These are phyloP conservation scores for Leptinotarsa peninsularis DNA, from an alignment of 2,888 invertebrate species.

Conservation along the genomic window DNA sequence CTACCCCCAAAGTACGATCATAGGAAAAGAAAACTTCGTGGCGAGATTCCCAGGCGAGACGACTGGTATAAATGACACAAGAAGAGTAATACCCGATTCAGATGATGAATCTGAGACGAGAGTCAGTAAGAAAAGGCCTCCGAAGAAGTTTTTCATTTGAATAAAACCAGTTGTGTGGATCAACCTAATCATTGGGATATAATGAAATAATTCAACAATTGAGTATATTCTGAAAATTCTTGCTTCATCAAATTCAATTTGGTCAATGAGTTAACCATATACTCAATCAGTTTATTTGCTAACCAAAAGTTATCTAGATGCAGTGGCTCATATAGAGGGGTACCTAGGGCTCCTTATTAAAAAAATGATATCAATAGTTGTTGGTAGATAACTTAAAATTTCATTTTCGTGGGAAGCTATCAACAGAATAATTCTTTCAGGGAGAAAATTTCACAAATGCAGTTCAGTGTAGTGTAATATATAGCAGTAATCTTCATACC, in stretches of 20 bases:
- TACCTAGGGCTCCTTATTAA: no score
- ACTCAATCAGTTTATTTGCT: no score
- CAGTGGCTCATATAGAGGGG: no score
- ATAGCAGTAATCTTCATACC: no score
- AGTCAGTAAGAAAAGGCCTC: slow-evolving; percentile 27
- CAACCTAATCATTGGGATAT: neutral
- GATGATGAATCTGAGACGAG: slow-evolving; percentile 38
- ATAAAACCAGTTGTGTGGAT: neutral
- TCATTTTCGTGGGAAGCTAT: no score
- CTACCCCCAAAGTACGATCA: slow-evolving; percentile 49
- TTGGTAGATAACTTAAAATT: no score
- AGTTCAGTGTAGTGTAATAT: no score
- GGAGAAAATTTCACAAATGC: no score
- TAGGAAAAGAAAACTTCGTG: slow-evolving; percentile 43
- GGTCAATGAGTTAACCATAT: no score
- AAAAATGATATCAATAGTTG: no score
- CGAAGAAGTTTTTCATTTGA: slow-evolving; percentile 31
- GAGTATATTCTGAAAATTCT: neutral
- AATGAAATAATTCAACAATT: neutral
- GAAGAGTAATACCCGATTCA: slow-evolving; percentile 30
- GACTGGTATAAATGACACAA: slow-evolving; percentile 40
- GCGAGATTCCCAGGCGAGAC: slow-evolving; percentile 30
- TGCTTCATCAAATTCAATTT: neutral
- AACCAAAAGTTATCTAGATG: no score
- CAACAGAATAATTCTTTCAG: no score